These are phyloP conservation scores for Leptodactylus fallax DNA, from an alignment of 2,797 vertebrate genomes.

Conservation along the genomic window DNA sequence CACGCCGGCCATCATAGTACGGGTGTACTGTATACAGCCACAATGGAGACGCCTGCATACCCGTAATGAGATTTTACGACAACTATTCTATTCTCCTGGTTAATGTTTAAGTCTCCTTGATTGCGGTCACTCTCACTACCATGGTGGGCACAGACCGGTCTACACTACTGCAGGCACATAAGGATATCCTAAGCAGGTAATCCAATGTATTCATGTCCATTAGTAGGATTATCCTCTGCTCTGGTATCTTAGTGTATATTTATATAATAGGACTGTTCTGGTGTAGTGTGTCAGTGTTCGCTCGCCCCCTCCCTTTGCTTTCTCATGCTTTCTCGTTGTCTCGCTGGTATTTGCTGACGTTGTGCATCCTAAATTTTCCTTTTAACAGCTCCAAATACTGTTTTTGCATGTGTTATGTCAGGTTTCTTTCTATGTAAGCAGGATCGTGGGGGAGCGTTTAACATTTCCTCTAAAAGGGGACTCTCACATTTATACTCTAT, in stretches of 20 bases:
- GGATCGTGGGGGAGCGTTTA: neutral
- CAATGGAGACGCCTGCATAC: neutral
- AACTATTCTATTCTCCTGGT: slow-evolving; percentile 26
- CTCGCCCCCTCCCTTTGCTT: slow-evolving; percentile 29
- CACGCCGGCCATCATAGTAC: no score
- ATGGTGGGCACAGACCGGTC: neutral
- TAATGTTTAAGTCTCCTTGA: slow-evolving; percentile 53
- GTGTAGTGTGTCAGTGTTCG: neutral
- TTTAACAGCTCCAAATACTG: slow-evolving; percentile 44
- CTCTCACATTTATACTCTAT: neutral
- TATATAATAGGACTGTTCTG: neutral
- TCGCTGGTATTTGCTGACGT: slow-evolving; percentile 63
- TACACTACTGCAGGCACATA: neutral
- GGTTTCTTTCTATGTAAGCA: slow-evolving; percentile 26
- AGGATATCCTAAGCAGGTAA: neutral
- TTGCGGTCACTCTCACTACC: slow-evolving; percentile 14
- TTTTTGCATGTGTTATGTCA: slow-evolving; percentile 27
- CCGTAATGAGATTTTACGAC: neutral
- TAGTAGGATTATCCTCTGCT: no score
- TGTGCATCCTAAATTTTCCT: slow-evolving; percentile 35
- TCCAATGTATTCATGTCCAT: neutral
- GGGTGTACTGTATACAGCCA: neutral
- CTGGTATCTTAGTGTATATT: no score
- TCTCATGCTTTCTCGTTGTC: slow-evolving; percentile 47
- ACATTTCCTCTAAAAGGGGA: neutral